Evolutionary conservation across 2,113 vertebrate species (phyloP), one percentile per base, ranked within the genome.

Genomic region (Lepisosteus oculatus): DNA sequence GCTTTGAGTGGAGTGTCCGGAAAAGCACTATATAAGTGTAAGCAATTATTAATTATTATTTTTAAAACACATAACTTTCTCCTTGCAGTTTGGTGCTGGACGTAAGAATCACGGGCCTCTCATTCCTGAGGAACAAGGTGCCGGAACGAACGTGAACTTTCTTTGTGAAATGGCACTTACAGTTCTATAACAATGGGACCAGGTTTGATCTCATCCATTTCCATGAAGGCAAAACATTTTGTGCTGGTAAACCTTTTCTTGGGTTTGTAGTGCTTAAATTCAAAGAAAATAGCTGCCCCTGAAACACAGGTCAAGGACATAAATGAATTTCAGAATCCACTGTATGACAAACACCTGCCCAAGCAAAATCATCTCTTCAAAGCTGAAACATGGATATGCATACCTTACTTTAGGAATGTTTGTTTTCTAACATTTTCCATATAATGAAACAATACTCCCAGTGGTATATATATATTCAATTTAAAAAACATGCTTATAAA

Each of bases 201-300:
- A 0, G 96, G 88, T 81, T 95, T 97, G 85, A 99, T 97, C 84
- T 99, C 97, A 70, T 99, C 96, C 97, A 98, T 95, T 90, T 99
- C 97, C 95, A 98, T 97, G 85, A 99, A 99, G 70, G 94, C 97
- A 83, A 98, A 99, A 88, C 97, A 99, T 82, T 99, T 99, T 78
- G 97, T 98, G 90, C 97, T 99, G 85, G 96, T 99, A 80, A 98
- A 98, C 78, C 91, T 91, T 79, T 99, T 99, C 81, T 99, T 99
- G 72, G 97, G 97, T 86, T 99, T 99, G 93, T 99, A 99, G 94
- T 99, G 97, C 87, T 99, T 99, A 90, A 99, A 97, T 89, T 98
- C 97, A 91, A 99, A 98, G 94, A 99, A 99, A 87, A 99, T 97
- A 82, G 96, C 97, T 85, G 95, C 94, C 79, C 97, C 97, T 99